A percentile compares a stretch with the other conserved stretches of the same genome.
These are phyloP conservation scores for Brachyptera risi DNA, from an alignment of 2,888 invertebrate species.

Conservation along the genomic window DNA sequence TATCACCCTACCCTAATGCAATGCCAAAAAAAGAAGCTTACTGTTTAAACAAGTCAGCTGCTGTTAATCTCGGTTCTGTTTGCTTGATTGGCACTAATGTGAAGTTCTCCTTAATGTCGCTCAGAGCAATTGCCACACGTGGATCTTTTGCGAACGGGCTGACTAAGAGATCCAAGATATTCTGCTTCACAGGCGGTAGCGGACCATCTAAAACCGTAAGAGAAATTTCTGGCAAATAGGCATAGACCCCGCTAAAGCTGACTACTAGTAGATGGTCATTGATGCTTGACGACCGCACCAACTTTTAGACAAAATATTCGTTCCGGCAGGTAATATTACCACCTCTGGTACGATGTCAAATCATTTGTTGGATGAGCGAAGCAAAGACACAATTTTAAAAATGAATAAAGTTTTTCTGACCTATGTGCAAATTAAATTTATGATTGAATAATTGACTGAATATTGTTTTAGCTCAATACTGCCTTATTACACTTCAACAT, in stretches of 20 bases:
- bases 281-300: too few species aligned
- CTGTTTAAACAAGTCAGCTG: conserved; percentile 28
- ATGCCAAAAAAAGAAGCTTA: conserved; percentile 17
- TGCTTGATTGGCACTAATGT: conserved; percentile 46
- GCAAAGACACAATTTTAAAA: too few species aligned
- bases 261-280: too few species aligned
- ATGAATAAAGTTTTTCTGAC: too few species aligned
- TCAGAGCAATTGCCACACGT: background rate
- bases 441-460: background rate
- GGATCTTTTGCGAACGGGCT: background rate
- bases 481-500: too few species aligned
- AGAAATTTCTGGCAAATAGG: too few species aligned
- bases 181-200: conserved; percentile 51
- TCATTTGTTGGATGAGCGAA: too few species aligned
- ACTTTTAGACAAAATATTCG: too few species aligned
- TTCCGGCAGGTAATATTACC: too few species aligned
- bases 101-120: conserved; percentile 49
- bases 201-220: conserved; percentile 46
- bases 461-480: background rate
- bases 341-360: too few species aligned
- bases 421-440: background rate
- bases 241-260: too few species aligned
- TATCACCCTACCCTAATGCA: too few species aligned
- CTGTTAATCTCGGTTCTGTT: conserved; percentile 22
- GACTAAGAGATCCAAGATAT: conserved; percentile 41